phyloP scores from a whole-genome alignment of 2,113 vertebrate species.

The Plotosus lineatus region DNA sequence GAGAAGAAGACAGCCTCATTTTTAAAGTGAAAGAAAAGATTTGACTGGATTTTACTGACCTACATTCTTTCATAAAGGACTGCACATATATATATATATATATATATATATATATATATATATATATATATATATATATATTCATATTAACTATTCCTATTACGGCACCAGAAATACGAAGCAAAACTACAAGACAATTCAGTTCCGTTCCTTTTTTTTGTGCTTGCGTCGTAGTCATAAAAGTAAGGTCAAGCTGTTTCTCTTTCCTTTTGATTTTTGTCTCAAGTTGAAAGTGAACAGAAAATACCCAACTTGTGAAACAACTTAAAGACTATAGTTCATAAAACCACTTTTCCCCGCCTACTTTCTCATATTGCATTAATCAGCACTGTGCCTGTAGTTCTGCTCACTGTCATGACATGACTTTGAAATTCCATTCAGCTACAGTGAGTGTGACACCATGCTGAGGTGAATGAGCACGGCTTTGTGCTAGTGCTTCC shows the following conservation, averaged over 20 bases:
- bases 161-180: not conserved
- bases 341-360: not conserved
- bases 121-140: no score
- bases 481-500: slow-evolving; percentile 16
- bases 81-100: no score
- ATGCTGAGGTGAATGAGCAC: slow-evolving; percentile 20
- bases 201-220: not conserved
- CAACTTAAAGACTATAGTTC: not conserved
- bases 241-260: not conserved
- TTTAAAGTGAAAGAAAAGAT: not conserved
- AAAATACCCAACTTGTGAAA: not conserved
- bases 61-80: not conserved
- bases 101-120: no score
- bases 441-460: slow-evolving; percentile 20
- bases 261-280: not conserved
- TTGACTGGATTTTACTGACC: not conserved
- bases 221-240: not conserved
- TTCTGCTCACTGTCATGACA: slow-evolving; percentile 10
- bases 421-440: slow-evolving; percentile 35
- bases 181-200: not conserved
- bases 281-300: not conserved
- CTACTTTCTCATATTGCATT: not conserved
- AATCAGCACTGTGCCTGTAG: not conserved
- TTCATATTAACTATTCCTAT: not conserved
- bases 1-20: not conserved